These are phyloP conservation scores for Dasypogon diadema DNA, from an alignment of 2,888 invertebrate species.

Conservation along the genomic window DNA sequence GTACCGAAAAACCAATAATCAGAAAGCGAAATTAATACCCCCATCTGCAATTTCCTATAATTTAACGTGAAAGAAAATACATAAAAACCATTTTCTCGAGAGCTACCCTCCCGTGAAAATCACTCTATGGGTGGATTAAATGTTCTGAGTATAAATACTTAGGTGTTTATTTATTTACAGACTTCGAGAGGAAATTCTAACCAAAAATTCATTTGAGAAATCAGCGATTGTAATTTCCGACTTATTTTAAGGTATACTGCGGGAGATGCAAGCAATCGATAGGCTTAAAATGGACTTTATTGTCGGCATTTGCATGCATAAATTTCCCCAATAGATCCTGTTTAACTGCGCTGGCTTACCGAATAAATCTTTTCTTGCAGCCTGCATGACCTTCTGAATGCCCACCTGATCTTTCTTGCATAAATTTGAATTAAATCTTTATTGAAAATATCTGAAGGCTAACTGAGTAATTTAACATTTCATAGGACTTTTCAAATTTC, in stretches of 20 bases:
- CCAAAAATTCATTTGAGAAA: not conserved
- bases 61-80: too few relatives aligned
- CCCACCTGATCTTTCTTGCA: slow-evolving; percentile 16
- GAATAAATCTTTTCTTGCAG: not conserved
- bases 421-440: slow-evolving; percentile 17
- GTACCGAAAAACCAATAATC: too few relatives aligned
- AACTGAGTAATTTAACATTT: not conserved
- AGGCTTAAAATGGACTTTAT: not conserved
- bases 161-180: not conserved
- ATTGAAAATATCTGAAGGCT: not conserved
- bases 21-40: too few relatives aligned
- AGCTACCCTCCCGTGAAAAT: too few relatives aligned
- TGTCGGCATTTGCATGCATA: not conserved
- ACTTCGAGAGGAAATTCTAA: not conserved
- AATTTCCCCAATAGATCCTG: slow-evolving; percentile 4
- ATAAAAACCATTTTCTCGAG: too few relatives aligned
- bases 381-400: not conserved
- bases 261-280: not conserved
- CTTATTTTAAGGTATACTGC: not conserved
- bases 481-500: not conserved
- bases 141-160: too few relatives aligned
- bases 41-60: too few relatives aligned
- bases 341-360: not conserved
- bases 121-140: too few relatives aligned
- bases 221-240: slow-evolving; percentile 21